Evolutionary conservation across 2,888 invertebrate species (phyloP), one percentile per base, ranked within the genome.

Genomic region (Calliphora vomitoria): DNA sequence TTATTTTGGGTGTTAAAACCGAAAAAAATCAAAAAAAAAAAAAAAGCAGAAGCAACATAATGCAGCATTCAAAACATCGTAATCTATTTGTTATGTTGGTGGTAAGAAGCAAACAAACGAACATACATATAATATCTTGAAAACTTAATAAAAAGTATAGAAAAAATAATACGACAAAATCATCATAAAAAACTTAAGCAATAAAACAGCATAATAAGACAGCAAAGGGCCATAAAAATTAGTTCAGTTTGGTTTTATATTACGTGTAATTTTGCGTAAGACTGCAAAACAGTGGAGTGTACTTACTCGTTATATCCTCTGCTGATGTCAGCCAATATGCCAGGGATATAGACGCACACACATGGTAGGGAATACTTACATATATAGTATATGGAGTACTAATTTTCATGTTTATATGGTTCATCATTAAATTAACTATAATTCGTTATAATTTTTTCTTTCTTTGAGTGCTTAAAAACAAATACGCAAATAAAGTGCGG

Each of bases 141-240:
- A 58, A 58, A 58, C 20, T 20, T 58, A 25, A 58, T 58, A 58
- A 58, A 58, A 44, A 55, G 55, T 55, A 55, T 55, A 8, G 6
- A 20, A 55, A 55, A 55, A 50, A 25, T 25, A 50, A 50, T 5
- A 50, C n/a, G n/a, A n/a, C 4, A 13, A n/a, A 55, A 55, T 55
- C 20, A 55, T 20, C 55, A 55, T 55, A 50, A n/a, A 72, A 78
- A 78, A 78, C 55, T 78, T 78, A 55, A 55, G 53, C 38, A 66
- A 78, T 78, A 78, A 78, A 78, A 66, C 20, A 4, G 18, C 35
- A 62, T 50, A 75, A 75, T 64, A 62, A 62, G 35, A 50, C 50
- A 38, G 50, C 47, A 64, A 62, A 64, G 25, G 41, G 41, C 31
- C 10, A n/a, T 66, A 55, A 78, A 66, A 78, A 66, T 66, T 50